Conservation (phyloP, 2,113 vertebrate genomes). For the Oplegnathus fasciatus region DNA sequence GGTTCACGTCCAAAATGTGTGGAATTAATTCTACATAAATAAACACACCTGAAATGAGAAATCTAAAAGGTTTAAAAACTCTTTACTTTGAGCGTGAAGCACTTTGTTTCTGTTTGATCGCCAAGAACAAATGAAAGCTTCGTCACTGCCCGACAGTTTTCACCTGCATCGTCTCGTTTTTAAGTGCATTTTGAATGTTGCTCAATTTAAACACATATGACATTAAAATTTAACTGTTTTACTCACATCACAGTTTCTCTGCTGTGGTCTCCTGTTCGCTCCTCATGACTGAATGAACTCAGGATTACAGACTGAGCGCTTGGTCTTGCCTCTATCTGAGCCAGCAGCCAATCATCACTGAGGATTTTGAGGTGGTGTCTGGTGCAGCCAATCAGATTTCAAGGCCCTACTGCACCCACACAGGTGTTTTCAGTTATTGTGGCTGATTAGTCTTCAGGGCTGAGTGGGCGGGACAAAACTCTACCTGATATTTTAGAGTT, state of each 20-base stretch:
- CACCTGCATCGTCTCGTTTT: too few species aligned
- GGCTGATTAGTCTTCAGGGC: too few species aligned
- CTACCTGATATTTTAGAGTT: too few species aligned
- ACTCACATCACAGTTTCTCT: conserved; percentile 1
- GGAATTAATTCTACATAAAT: neutral
- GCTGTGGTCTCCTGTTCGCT: neutral
- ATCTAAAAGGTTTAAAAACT: neutral
- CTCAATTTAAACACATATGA: too few species aligned
- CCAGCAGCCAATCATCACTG: neutral
- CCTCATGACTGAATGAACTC: neutral
- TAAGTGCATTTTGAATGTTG: too few species aligned
- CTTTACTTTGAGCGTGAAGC: neutral
- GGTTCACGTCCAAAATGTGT: neutral
- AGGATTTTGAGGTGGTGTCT: neutral
- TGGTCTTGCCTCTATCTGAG: neutral
- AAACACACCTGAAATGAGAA: neutral
- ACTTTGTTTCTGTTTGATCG: neutral
- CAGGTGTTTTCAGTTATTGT: neutral
- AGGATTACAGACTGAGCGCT: neutral
- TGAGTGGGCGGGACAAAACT: too few species aligned
- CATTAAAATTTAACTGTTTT: neutral
- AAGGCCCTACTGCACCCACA: neutral
- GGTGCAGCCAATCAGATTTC: conserved; percentile 21
- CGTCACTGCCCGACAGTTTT: too few species aligned
- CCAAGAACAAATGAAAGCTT: too few species aligned